Evolutionary conservation across 2,888 invertebrate species (phyloP).

Genomic region (Phortica magna): DNA sequence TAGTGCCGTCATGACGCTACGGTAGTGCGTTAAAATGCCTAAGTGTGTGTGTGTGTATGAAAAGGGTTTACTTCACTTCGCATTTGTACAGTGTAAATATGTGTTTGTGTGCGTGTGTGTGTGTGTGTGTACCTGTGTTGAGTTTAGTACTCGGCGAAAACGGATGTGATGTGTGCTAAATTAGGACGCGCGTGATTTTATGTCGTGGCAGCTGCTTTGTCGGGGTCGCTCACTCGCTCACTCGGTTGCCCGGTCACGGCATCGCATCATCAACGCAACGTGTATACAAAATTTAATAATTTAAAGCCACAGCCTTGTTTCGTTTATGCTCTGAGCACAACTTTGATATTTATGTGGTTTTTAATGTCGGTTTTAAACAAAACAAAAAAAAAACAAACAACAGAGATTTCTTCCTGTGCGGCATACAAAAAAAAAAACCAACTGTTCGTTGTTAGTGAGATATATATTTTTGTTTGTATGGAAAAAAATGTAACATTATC

Average conservation of each 20-base stretch:
- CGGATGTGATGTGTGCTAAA: constrained; percentile 22
- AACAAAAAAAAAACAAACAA: no score
- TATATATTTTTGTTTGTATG: no score
- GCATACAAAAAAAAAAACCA: no score
- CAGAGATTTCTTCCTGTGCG: no score
- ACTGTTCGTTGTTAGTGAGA: no score
- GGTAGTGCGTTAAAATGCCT: no score
- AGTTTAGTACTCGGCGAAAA: constrained; percentile 3
- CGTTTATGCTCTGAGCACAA: background rate
- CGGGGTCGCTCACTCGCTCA: no score
- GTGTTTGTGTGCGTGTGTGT: background rate
- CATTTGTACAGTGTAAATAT: background rate
- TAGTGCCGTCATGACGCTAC: no score
- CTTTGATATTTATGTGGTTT: background rate
- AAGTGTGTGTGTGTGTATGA: no score
- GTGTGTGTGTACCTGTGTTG: background rate
- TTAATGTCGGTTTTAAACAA: background rate
- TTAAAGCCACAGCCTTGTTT: background rate
- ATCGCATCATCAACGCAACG: background rate
- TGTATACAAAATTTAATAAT: background rate
- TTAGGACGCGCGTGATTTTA: constrained; percentile 26
- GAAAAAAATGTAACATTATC: no score
- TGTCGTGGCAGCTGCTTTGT: constrained; percentile 8
- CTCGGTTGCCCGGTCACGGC: background rate
- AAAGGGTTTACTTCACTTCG: no score